Base-by-base conservation (phyloP, 2,888 invertebrate genomes). In the Gastracanthus pulcherrimus region DNA sequence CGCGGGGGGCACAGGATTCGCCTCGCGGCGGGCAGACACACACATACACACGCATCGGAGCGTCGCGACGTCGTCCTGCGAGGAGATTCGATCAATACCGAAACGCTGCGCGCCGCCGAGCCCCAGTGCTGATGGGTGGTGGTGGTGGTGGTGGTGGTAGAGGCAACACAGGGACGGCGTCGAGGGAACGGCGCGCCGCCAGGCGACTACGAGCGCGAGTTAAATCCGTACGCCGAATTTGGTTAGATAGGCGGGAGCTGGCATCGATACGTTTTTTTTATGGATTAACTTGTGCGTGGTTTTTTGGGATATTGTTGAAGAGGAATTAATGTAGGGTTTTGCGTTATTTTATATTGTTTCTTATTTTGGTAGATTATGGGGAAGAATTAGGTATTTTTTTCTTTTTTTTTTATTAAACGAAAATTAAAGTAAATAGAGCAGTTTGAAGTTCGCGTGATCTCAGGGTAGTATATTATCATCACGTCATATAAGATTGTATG, bases 21-120 rank as follows among this genome's bases (percentile, higher is more conserved):
- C 58, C 62, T 70, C 66, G 62, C 60, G 66, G 11, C 38, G 74
- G 4, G 60, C 31, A 45, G 3, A 19, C 51, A 19, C 19, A 26
- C 41, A 55, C 6, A 26, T 13, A 72, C 72, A 64, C 60, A 66
- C 74, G 78, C 77, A 80, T 58, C 26, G 34, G 82, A 55, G 72
- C 78, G 83, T 81, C 75, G 77, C 81, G 77, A 70, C 80, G 83
- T n/a, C n/a, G n/a, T 79, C 82, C 82, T 81, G 58, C 83, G 77
- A 80, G 79, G 79, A 84, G 83, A 84, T 85, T 82, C 84, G 87
- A 86, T 87, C 86, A 86, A 86, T 86, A 86, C 84, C 83, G 82
- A 83, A 71, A 82, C 76, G 34, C 74, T 31, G 36, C 6, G 31
- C 38, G 55, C 48, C 29, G 45, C 31, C 13, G 5, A 19, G 31